A percentile compares a stretch with the other conserved stretches of the same genome.
Evolutionary conservation across 2,888 invertebrate species (phyloP).

Genomic region (Macroteleia sp.): DNA sequence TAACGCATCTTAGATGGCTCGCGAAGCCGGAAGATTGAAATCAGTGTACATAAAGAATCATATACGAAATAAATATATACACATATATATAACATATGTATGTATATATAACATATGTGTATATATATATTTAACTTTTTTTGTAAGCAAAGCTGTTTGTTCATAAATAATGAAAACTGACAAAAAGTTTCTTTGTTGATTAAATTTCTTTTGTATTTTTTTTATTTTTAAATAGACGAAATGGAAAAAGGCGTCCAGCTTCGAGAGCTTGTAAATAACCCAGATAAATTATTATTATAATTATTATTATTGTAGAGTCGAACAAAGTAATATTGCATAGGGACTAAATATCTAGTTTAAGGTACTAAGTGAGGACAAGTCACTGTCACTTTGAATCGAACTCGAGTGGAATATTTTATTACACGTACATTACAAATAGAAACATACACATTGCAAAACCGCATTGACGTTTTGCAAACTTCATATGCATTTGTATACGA

Average conservation of each 20-base stretch:
- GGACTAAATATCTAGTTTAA: conserved; percentile 57
- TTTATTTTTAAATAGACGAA: too few species aligned
- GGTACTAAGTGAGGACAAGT: conserved; percentile 63
- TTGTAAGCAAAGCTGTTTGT: conserved; percentile 33
- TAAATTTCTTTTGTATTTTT: conserved; percentile 20
- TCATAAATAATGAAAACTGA: too few species aligned
- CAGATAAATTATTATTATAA: conserved; percentile 24
- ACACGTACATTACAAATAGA: conserved; percentile 25
- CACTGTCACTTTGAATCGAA: conserved; percentile 7
- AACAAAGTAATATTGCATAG: conserved; percentile 41
- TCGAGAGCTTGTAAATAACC: conserved; percentile 59
- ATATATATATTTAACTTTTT: conserved; percentile 37
- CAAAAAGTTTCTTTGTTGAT: not conserved
- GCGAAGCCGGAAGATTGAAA: conserved; percentile 39
- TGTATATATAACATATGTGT: too few species aligned
- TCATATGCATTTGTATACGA: conserved; percentile 41
- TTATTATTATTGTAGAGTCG: conserved; percentile 41
- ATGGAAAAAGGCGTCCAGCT: conserved; percentile 29
- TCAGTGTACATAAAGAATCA: conserved; percentile 55
- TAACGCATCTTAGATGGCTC: conserved; percentile 38
- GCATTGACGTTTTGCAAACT: conserved; percentile 36
- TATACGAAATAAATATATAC: too few species aligned
- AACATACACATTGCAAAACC: conserved; percentile 16
- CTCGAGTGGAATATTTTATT: conserved; percentile 28
- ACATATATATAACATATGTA: too few species aligned